Evolutionary conservation across 2,888 invertebrate genomes (phyloP).

Genomic region (Lasius platythorax): DNA sequence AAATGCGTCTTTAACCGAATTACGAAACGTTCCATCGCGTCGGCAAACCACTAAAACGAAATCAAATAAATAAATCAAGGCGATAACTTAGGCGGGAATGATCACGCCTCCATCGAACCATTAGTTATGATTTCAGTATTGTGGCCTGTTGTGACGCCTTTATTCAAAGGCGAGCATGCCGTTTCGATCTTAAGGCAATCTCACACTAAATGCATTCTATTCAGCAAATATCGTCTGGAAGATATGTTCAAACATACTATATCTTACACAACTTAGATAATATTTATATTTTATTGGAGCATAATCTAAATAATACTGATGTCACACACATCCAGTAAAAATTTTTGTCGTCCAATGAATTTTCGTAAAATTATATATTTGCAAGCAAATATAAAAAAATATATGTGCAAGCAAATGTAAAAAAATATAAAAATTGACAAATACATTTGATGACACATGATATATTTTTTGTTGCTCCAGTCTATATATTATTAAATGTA

Average conservation of each 20-base stretch:
- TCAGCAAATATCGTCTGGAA: background rate
- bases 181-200: conserved; percentile 3
- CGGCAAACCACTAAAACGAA: background rate
- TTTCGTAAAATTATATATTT: background rate
- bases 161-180: conserved; percentile 33
- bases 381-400: background rate
- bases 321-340: background rate
- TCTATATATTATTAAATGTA: background rate
- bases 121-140: conserved; percentile 41
- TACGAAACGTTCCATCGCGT: background rate
- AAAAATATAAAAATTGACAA: conserved; percentile 1
- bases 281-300: background rate
- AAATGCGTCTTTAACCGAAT: background rate
- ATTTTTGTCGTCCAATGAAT: background rate
- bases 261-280: background rate
- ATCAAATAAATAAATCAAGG: conserved; percentile 42
- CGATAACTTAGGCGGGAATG: conserved; percentile 34
- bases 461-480: background rate
- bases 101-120: conserved; percentile 32
- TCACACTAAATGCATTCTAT: conserved; percentile 16
- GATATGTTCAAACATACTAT: background rate
- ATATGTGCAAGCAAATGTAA: background rate
- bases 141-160: conserved; percentile 41
- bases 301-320: background rate
- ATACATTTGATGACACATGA: background rate